Percentiles rank a stretch among this genome's conserved stretches.
phyloP scores from a whole-genome alignment of 2,888 invertebrate genomes.

The Crepidodera aurea region DNA sequence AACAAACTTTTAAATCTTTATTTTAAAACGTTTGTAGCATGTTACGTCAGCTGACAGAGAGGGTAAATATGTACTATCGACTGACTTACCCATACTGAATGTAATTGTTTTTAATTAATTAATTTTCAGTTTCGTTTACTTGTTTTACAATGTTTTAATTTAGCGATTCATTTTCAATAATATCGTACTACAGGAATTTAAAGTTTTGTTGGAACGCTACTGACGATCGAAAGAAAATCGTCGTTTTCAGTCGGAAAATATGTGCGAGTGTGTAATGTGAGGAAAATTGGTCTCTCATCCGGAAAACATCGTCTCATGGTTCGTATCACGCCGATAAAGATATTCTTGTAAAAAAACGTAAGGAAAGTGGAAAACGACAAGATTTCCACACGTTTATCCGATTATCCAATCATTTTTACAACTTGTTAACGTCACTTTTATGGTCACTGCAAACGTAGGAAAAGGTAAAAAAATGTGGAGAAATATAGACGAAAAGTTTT shows the following conservation, averaged over 20 bases:
- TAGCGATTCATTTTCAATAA: too few relatives aligned
- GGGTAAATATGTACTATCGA: too few relatives aligned
- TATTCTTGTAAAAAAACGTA: constrained; percentile 23
- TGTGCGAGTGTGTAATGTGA: constrained; percentile 40
- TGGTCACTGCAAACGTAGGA: not conserved
- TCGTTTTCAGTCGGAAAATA: constrained; percentile 32
- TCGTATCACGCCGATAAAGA: constrained; percentile 40
- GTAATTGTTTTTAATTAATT: too few relatives aligned
- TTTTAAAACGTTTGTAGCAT: too few relatives aligned
- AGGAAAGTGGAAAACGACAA: not conserved
- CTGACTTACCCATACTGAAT: too few relatives aligned
- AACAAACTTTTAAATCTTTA: too few relatives aligned
- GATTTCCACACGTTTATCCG: not conserved
- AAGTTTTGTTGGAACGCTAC: not conserved
- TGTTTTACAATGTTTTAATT: too few relatives aligned
- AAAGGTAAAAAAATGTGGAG: not conserved
- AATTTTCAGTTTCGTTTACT: too few relatives aligned
- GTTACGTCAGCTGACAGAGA: too few relatives aligned
- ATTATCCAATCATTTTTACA: not conserved
- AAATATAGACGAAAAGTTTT: too few relatives aligned
- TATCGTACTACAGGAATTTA: not conserved
- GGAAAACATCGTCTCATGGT: constrained; percentile 47
- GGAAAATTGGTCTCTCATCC: constrained; percentile 41
- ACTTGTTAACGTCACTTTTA: not conserved
- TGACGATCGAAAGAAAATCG: not conserved